These are phyloP conservation scores for Phaenicophaeus curvirostris DNA, from an alignment of 2,797 vertebrate species.

Conservation along the genomic window DNA sequence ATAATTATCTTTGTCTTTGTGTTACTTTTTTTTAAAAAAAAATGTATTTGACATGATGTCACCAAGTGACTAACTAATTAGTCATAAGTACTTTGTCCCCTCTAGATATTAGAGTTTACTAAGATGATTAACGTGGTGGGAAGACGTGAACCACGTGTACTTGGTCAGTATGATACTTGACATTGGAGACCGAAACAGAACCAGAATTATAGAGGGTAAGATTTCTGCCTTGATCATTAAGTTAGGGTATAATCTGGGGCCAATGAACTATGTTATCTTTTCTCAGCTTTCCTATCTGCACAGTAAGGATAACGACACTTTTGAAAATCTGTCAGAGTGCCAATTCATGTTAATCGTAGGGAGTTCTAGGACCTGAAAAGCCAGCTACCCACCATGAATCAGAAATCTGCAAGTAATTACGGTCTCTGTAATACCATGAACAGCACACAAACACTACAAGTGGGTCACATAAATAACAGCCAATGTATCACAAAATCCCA, in stretches of 20 bases:
- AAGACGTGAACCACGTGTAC: not conserved
- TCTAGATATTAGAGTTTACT: not conserved
- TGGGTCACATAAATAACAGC: not conserved
- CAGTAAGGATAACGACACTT: not conserved
- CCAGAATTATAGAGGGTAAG: not conserved
- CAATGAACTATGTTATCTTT: not conserved
- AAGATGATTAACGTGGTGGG: not conserved
- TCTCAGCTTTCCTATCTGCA: not conserved
- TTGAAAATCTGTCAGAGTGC: not conserved
- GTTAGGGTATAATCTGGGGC: not conserved
- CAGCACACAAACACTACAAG: not conserved
- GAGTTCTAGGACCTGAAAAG: not conserved
- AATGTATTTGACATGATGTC: not conserved
- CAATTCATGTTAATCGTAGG: not conserved
- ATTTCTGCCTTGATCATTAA: not conserved
- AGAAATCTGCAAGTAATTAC: not conserved
- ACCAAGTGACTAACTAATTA: conserved; percentile 3
- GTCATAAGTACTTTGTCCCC: not conserved
- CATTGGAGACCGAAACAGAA: not conserved
- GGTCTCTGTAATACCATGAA: not conserved
- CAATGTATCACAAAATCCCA: not conserved
- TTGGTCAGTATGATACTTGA: not conserved
- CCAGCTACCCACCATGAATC: not conserved
- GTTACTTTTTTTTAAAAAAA: not conserved
- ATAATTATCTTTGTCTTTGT: not conserved